phyloP scores from a whole-genome alignment of 2,888 invertebrate genomes.

The Nephrocerus scutellatus region DNA sequence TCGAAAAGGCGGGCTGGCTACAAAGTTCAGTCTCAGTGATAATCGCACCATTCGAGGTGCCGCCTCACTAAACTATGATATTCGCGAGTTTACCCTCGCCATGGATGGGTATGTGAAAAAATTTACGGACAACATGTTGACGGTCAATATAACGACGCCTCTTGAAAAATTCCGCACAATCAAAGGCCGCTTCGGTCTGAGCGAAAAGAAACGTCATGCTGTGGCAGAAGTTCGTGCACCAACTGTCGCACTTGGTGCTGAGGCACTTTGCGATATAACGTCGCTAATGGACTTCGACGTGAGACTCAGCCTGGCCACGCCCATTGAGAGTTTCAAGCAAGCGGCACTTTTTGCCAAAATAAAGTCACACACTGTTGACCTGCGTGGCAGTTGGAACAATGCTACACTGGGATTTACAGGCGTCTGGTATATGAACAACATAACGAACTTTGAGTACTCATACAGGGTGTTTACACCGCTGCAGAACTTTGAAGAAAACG shows the following conservation, averaged over 20 bases:
- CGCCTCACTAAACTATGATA: conserved; percentile 64
- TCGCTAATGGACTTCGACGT: conserved; percentile 65
- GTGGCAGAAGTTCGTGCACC: conserved; percentile 68
- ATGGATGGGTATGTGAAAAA: conserved; percentile 64
- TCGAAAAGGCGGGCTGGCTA: conserved; percentile 59
- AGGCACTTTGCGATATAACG: conserved; percentile 57
- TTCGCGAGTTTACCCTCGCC: conserved; percentile 59
- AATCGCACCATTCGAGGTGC: conserved; percentile 61
- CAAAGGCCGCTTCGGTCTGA: conserved; percentile 63
- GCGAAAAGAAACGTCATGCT: conserved; percentile 61
- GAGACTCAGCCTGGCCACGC: conserved; percentile 65
- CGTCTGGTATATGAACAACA: conserved; percentile 56
- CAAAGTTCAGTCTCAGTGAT: conserved; percentile 58
- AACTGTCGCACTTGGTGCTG: conserved; percentile 61
- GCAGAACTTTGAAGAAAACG: conserved; percentile 70
- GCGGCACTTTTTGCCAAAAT: conserved; percentile 63
- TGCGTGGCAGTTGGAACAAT: conserved; percentile 68
- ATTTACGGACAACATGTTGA: conserved; percentile 67
- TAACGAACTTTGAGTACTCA: conserved; percentile 69
- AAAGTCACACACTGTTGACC: conserved; percentile 62
- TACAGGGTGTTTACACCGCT: conserved; percentile 72
- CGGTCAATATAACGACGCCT: conserved; percentile 69
- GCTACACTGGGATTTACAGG: conserved; percentile 71
- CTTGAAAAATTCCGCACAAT: conserved; percentile 59
- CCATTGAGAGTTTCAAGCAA: conserved; percentile 62